Conservation (phyloP, 1,140 invertebrate species). For the Drosophila bifasciata region DNA sequence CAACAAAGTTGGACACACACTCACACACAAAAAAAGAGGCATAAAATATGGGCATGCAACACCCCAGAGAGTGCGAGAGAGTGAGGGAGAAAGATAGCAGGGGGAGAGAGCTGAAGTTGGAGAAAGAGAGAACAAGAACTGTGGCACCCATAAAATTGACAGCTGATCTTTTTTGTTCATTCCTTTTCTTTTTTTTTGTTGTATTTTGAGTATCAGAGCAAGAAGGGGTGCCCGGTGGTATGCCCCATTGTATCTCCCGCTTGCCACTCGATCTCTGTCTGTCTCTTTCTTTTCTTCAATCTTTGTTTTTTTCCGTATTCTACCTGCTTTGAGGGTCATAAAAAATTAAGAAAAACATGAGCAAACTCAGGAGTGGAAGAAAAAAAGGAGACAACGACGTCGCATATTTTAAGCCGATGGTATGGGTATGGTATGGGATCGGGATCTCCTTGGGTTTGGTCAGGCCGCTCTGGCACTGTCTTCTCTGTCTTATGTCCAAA, state of each 20-base stretch:
- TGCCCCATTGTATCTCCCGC: constrained; percentile 46
- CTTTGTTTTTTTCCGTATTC: constrained; percentile 33
- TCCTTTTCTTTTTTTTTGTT: constrained; percentile 13
- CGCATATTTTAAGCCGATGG: constrained; percentile 68
- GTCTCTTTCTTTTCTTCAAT: constrained; percentile 39
- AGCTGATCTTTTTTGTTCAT: constrained; percentile 68
- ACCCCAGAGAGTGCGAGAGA: constrained; percentile 15
- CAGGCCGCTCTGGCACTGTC: constrained; percentile 12
- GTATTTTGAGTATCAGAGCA: constrained; percentile 46
- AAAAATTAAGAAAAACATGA: constrained; percentile 76
- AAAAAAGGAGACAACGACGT: constrained; percentile 41
- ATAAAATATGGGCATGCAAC: constrained; percentile 47
- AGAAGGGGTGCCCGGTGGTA: constrained; percentile 53
- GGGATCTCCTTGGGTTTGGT: constrained; percentile 45
- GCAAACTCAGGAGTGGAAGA: constrained; percentile 44
- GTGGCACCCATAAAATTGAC: constrained; percentile 68
- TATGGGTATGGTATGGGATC: no score
- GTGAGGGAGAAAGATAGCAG: constrained; percentile 2
- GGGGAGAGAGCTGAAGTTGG: no score
- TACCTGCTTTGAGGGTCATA: constrained; percentile 69
- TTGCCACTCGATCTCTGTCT: constrained; percentile 32
- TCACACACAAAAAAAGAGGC: constrained; percentile 24
- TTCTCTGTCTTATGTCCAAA: constrained; percentile 1
- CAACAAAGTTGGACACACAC: constrained; percentile 40
- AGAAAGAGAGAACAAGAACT: constrained; percentile 18